Evolutionary conservation across 1,140 invertebrate species (phyloP).

Genomic region (Leptinotarsa undecemlineata): DNA sequence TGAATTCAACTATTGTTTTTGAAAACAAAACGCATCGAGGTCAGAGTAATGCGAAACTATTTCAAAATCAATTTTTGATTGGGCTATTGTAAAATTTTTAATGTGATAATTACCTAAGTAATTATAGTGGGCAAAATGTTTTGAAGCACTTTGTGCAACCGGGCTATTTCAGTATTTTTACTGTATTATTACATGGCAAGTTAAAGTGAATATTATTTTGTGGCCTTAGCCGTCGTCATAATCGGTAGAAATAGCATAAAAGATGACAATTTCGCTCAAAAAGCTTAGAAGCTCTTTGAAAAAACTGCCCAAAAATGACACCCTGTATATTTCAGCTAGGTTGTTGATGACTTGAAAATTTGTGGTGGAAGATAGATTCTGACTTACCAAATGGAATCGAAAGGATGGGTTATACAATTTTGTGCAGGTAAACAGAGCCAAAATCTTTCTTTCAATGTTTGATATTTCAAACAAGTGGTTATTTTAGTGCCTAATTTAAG

Average conservation of each 20-base stretch:
- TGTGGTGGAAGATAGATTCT: not conserved
- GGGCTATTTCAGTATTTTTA: conserved; percentile 53
- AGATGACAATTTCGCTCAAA: conserved; percentile 40
- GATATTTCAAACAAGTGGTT: not conserved
- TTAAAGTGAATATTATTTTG: conserved; percentile 28
- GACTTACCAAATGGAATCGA: not conserved
- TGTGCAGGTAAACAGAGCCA: not conserved
- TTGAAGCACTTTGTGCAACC: conserved; percentile 56
- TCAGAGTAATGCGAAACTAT: conserved; percentile 15
- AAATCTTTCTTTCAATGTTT: not conserved
- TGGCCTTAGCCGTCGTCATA: conserved; percentile 27
- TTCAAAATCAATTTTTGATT: conserved; percentile 39
- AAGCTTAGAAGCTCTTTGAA: conserved; percentile 17
- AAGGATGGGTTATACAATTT: not conserved
- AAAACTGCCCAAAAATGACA: conserved; percentile 43
- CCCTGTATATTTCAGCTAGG: conserved; percentile 24
- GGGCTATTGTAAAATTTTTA: conserved; percentile 55
- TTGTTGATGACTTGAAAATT: not conserved
- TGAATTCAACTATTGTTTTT: conserved; percentile 40
- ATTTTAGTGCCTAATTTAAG: not conserved
- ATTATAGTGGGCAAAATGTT: conserved; percentile 54
- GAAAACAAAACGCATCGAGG: conserved; percentile 22
- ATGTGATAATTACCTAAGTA: conserved; percentile 43
- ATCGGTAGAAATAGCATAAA: conserved; percentile 39
- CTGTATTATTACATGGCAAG: conserved; percentile 43